A percentile compares a stretch with the other conserved stretches of the same genome.
phyloP scores from a whole-genome alignment of 1,140 invertebrate genomes.

The Drosophila chauvacae region DNA sequence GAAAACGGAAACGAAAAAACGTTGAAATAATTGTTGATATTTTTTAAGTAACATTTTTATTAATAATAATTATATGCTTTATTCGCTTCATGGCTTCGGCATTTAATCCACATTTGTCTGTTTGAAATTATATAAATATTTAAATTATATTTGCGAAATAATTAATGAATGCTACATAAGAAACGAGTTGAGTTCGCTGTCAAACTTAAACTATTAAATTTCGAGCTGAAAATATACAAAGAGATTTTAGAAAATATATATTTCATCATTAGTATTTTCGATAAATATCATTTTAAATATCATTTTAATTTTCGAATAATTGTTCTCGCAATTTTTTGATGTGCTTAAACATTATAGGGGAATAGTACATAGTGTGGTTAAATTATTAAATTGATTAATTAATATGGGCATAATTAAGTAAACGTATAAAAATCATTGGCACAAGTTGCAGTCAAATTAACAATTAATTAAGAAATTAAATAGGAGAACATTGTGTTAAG shows the following conservation, averaged over 20 bases:
- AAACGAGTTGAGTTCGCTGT: slow-evolving; percentile 41
- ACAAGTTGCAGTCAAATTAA: slow-evolving; percentile 84
- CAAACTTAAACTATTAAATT: slow-evolving; percentile 77
- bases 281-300: slow-evolving; percentile 13
- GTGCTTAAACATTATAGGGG: slow-evolving; percentile 51
- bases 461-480: slow-evolving; percentile 65
- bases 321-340: slow-evolving; percentile 23
- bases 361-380: slow-evolving; percentile 49
- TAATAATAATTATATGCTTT: slow-evolving; percentile 44
- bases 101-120: slow-evolving; percentile 23
- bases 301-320: slow-evolving; percentile 25
- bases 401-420: slow-evolving; percentile 62
- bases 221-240: slow-evolving; percentile 83
- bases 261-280: slow-evolving; percentile 58
- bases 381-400: slow-evolving; percentile 64
- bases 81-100: slow-evolving; percentile 42
- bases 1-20: slow-evolving; percentile 29
- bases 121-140: slow-evolving; percentile 46
- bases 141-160: slow-evolving; percentile 46
- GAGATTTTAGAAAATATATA: slow-evolving; percentile 66
- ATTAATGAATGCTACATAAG: slow-evolving; percentile 49
- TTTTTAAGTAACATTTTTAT: slow-evolving; percentile 73
- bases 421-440: slow-evolving; percentile 80
- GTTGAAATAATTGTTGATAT: slow-evolving; percentile 14
- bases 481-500: slow-evolving; percentile 44